These are phyloP conservation scores for Blomia tropicalis DNA, from an alignment of 2,888 invertebrate genomes.

Conservation along the genomic window DNA sequence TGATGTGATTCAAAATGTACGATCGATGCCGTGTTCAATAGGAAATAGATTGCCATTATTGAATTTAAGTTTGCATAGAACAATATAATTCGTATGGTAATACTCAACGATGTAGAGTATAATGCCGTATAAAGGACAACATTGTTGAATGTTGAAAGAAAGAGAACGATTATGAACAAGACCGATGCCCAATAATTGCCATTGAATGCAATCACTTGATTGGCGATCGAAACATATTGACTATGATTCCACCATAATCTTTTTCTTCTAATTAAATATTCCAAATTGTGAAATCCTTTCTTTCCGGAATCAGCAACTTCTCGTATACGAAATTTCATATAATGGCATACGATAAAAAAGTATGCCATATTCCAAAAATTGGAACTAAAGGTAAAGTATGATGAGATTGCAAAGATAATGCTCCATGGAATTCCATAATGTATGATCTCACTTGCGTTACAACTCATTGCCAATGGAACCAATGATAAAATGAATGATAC, in stretches of 20 bases:
- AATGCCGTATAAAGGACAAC: background rate
- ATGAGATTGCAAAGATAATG: background rate
- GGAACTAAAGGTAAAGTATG: background rate
- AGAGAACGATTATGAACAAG: background rate
- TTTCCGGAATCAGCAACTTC: background rate
- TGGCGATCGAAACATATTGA: background rate
- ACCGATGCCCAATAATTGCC: background rate
- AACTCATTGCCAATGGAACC: background rate
- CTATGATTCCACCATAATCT: too few species aligned
- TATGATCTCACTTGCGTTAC: background rate
- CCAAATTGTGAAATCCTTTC: too few species aligned
- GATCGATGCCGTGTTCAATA: slow-evolving; percentile 4
- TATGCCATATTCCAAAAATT: slow-evolving; percentile 8
- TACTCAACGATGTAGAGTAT: background rate
- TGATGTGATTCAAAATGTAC: background rate
- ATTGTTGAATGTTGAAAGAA: slow-evolving; percentile 3
- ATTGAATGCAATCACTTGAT: background rate
- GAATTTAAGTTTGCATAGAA: background rate
- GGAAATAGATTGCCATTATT: background rate
- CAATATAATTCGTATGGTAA: background rate
- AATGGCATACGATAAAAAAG: background rate
- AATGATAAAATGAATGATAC: slow-evolving; percentile 4
- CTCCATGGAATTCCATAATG: slow-evolving; percentile 10
- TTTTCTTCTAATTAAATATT: too few species aligned
- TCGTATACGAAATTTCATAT: background rate